phyloP scores from a whole-genome alignment of 2,797 vertebrate genomes.

The Sebastes flavidus region DNA sequence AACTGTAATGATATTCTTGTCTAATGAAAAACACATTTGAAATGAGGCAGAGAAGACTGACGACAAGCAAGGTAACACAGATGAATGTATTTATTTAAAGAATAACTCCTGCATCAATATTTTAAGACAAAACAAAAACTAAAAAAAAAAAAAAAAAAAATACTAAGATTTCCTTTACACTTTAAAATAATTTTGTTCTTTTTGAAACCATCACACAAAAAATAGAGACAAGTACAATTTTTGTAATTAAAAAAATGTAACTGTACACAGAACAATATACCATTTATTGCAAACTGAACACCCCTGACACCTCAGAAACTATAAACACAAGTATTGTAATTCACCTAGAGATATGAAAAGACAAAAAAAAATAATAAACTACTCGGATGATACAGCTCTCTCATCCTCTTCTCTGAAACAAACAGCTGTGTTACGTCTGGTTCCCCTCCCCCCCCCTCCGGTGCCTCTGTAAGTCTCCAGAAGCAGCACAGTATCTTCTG shows the following conservation, averaged over 20 bases:
- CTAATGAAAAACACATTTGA: neutral
- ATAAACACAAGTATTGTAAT: slow-evolving; percentile 76
- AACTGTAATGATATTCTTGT: neutral
- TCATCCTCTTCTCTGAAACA: slow-evolving; percentile 33
- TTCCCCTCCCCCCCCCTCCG: neutral
- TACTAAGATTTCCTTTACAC: slow-evolving; percentile 81
- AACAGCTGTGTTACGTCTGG: slow-evolving; percentile 38
- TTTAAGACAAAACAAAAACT: slow-evolving; percentile 75
- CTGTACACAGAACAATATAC: slow-evolving; percentile 88
- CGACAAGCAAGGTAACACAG: slow-evolving; percentile 18
- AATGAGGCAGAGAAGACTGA: neutral
- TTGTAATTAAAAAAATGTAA: slow-evolving; percentile 80
- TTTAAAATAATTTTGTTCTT: slow-evolving; percentile 85
- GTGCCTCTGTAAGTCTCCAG: neutral
- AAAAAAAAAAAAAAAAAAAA: slow-evolving; percentile 59
- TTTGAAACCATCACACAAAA: slow-evolving; percentile 84
- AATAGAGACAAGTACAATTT: slow-evolving; percentile 83
- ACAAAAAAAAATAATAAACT: slow-evolving; percentile 4
- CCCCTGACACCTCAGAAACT: slow-evolving; percentile 80
- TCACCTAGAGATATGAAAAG: slow-evolving; percentile 79
- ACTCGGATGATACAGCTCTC: slow-evolving; percentile 54
- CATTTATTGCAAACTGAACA: slow-evolving; percentile 82
- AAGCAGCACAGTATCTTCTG: slow-evolving; percentile 22
- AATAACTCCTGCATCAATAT: slow-evolving; percentile 83
- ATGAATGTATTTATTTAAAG: slow-evolving; percentile 81